Percentiles rank a stretch among this genome's conserved stretches.
phyloP scores from a whole-genome alignment of 1,140 invertebrate genomes.

The Batillaria attramentaria region DNA sequence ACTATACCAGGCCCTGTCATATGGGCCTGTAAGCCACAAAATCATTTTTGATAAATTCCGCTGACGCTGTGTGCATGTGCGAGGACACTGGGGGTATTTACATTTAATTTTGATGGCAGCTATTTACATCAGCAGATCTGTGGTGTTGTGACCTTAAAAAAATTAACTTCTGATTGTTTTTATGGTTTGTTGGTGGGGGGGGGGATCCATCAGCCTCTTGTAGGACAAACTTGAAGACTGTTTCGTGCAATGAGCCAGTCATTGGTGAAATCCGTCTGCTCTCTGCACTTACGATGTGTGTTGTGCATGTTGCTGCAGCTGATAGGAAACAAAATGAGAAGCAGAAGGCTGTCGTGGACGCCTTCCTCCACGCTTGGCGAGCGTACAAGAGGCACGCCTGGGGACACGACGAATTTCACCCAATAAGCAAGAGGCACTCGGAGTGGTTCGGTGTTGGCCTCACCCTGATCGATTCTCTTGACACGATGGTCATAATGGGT shows the following conservation, averaged over 20 bases:
- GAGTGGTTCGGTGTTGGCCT: conserved; percentile 73
- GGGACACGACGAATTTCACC: conserved; percentile 97
- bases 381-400: conserved; percentile 97
- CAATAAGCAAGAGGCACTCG: conserved; percentile 77
- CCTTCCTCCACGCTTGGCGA: conserved; percentile 83
- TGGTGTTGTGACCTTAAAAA: neutral
- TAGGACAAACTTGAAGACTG: neutral
- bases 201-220: neutral
- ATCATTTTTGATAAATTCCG: too few relatives aligned
- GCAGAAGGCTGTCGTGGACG: conserved; percentile 63
- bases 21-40: too few relatives aligned
- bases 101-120: too few relatives aligned
- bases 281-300: neutral
- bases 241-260: neutral
- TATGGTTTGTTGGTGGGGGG: neutral
- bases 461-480: conserved; percentile 96
- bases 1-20: too few relatives aligned
- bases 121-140: too few relatives aligned
- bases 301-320: conserved; percentile 8
- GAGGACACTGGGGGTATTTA: too few relatives aligned
- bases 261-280: neutral
- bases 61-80: too few relatives aligned
- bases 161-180: neutral
- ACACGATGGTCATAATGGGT: conserved; percentile 98
- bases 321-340: conserved; percentile 44